Evolutionary conservation across 2,113 vertebrate genomes (phyloP), one percentile per base, ranked within the genome.

Genomic region (Tragelaphus scriptus): DNA sequence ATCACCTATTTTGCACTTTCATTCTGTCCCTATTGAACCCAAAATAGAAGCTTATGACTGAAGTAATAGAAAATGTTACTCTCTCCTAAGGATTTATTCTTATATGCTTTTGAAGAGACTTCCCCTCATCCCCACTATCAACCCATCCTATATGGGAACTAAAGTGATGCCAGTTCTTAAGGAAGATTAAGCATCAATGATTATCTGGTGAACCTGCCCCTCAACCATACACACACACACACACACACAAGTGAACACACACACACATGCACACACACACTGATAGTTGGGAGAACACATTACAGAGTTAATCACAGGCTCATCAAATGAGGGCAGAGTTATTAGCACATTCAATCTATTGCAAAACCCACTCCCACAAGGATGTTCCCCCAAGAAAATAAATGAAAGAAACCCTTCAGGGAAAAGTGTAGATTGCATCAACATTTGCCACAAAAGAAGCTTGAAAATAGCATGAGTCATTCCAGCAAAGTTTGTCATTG

Each of bases 401-500:
- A 94, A 94, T 44, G 90, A 77, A 95, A 59, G 53, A 68, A 82
- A 1, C 16, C 49, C 51, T 92, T 97, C 32, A 26, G 40, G 75
- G 90, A 58, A 19, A 91, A 49, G 32, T 25, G 19, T 32, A 85
- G 61, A 28, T 94, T 91, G 79, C 40, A 85, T 59, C 91, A 94
- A 91, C 81, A 93, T 98, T 97, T 96, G 95, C 92, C 88, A 77
- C 86, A 96, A 85, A 56, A 84, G 89, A 97, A 98, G 94, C 96
- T 53, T 98, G 97, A 98, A 96, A 98, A 92, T 90, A 97, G 96
- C 97, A 89, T 97, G 94, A 97, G 95, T 98, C 98, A 98, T 40
- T 94, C 61, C 95, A 98, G 92, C 58, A 82, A 97, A 96, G 21
- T 71, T 13, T 98, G 97, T 97, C 88, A 65, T 89, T 86, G 97